Conservation (phyloP, 2,888 invertebrate species). For the Cheilosia impressa region DNA sequence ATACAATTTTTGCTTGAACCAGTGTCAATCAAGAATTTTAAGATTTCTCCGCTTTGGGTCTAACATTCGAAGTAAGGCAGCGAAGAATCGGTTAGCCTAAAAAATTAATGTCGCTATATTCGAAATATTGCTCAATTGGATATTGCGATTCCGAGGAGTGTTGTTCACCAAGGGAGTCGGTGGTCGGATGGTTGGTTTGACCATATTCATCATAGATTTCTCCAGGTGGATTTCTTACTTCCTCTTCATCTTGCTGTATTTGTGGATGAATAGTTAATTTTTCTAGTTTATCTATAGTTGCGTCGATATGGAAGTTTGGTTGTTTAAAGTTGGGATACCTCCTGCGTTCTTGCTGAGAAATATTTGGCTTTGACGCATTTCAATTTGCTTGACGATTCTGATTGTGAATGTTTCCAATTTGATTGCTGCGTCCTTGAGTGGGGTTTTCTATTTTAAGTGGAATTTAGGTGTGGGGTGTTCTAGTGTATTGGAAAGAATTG, state of each 20-base stretch:
- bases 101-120: constrained; percentile 30
- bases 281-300: background rate
- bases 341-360: too few relatives aligned
- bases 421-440: constrained; percentile 12
- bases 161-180: background rate
- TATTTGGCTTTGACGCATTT: background rate
- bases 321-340: too few relatives aligned
- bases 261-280: constrained; percentile 1
- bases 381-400: background rate
- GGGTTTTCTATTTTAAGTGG: constrained; percentile 1
- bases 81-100: constrained; percentile 21
- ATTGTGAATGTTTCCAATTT: constrained; percentile 10
- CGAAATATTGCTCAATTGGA: background rate
- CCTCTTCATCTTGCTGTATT: background rate
- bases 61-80: constrained; percentile 27
- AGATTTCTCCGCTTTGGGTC: constrained; percentile 20
- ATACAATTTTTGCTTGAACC: constrained; percentile 29
- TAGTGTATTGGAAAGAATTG: background rate
- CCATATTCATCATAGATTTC: background rate
- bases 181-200: background rate
- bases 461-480: background rate
- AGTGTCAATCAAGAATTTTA: constrained; percentile 29
- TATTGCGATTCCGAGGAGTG: background rate
- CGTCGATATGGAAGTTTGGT: too few relatives aligned
- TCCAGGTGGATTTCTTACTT: too few relatives aligned